Percentiles rank a stretch among this genome's conserved stretches.
These are phyloP conservation scores for Rhodophaea formosa DNA, from an alignment of 2,888 invertebrate genomes.

Conservation along the genomic window DNA sequence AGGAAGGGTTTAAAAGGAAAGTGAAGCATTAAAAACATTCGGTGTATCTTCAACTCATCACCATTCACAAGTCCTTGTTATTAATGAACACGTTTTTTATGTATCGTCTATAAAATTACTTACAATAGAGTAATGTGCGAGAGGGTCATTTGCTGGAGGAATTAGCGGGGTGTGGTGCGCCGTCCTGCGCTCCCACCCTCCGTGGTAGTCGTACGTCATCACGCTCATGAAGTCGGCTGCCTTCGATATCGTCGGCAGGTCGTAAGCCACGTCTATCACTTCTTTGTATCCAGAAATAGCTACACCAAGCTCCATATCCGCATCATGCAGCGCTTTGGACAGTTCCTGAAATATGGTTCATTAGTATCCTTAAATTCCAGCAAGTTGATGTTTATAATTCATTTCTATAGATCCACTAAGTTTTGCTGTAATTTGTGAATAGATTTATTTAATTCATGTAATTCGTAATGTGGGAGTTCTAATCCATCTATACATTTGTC, in stretches of 20 bases:
- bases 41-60: too few relatives aligned
- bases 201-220: slow-evolving; percentile 95
- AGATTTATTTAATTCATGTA: too few relatives aligned
- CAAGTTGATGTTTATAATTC: too few relatives aligned
- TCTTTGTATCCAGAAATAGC: slow-evolving; percentile 95
- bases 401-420: too few relatives aligned
- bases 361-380: too few relatives aligned
- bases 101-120: slow-evolving; percentile 45
- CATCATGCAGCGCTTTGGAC: slow-evolving; percentile 83
- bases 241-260: slow-evolving; percentile 85
- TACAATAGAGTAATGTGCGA: slow-evolving; percentile 89
- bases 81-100: not conserved
- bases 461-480: too few relatives aligned
- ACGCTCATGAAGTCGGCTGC: slow-evolving; percentile 90
- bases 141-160: slow-evolving; percentile 83
- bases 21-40: too few relatives aligned
- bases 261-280: slow-evolving; percentile 93
- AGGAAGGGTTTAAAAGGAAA: too few relatives aligned
- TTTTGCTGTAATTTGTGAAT: too few relatives aligned
- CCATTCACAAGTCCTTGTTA: not conserved
- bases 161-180: slow-evolving; percentile 91
- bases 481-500: too few relatives aligned
- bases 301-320: slow-evolving; percentile 88
- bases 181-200: slow-evolving; percentile 91
- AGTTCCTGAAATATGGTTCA: slow-evolving; percentile 77